Evolutionary conservation across 2,113 vertebrate genomes (phyloP).

Genomic region (Anolis carolinensis): DNA sequence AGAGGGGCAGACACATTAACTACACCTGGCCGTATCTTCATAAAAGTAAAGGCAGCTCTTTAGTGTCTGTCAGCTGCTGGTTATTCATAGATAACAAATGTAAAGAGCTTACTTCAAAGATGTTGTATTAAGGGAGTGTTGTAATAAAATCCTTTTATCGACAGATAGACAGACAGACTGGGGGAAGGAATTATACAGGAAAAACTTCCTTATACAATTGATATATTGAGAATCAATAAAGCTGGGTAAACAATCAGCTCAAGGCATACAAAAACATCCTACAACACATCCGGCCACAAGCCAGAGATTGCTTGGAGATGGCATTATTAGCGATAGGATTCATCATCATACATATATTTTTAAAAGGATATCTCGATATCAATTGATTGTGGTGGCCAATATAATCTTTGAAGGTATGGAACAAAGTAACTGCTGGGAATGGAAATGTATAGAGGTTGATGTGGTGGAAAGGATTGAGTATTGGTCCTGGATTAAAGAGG

Average conservation of each 20-base stretch:
- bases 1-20: slow-evolving; percentile 11
- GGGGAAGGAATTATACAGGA: not conserved
- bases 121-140: slow-evolving; percentile 28
- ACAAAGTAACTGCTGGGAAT: not conserved
- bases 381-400: not conserved
- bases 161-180: not conserved
- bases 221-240: not conserved
- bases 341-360: not conserved
- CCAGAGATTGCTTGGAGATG: not conserved
- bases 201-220: slow-evolving; percentile 13
- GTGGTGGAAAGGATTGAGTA: not conserved
- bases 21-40: slow-evolving; percentile 18
- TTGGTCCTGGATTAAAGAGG: not conserved
- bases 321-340: not conserved
- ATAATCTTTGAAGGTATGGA: not conserved
- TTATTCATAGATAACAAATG: slow-evolving; percentile 45
- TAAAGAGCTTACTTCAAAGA: slow-evolving; percentile 48
- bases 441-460: not conserved
- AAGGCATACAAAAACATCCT: not conserved
- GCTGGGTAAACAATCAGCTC: not conserved
- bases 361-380: not conserved
- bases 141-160: slow-evolving; percentile 21
- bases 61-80: slow-evolving; percentile 40
- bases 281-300: not conserved
- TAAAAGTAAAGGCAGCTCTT: slow-evolving; percentile 7